Conservation (phyloP, 2,113 vertebrate species). For the Notiomystis cincta region DNA sequence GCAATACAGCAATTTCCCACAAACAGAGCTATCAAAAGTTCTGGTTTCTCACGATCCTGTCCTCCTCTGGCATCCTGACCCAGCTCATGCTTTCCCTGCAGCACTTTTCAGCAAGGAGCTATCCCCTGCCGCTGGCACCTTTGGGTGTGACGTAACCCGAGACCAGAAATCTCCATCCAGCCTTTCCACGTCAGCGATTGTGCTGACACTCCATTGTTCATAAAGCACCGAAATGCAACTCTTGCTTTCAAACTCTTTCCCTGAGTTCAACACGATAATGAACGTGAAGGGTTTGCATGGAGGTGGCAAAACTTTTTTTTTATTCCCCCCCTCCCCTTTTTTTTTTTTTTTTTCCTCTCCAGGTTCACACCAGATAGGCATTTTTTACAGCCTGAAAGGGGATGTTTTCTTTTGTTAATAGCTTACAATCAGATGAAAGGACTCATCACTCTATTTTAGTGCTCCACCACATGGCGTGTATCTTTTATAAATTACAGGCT, state of each 20-base stretch:
- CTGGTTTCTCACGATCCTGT: background rate
- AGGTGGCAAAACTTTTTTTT: conserved; percentile 67
- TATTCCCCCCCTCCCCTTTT: accelerated
- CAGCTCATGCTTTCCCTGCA: background rate
- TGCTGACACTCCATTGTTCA: conserved; percentile 57
- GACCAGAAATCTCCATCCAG: conserved; percentile 22
- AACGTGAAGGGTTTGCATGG: conserved; percentile 61
- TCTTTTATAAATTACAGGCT: conserved; percentile 88
- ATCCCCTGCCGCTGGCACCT: conserved; percentile 57
- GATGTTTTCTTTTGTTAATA: conserved; percentile 88
- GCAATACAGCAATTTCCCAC: background rate
- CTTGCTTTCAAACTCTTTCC: conserved; percentile 65
- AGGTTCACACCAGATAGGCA: conserved; percentile 82
- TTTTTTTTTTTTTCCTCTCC: conserved; percentile 41
- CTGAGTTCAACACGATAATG: conserved; percentile 68
- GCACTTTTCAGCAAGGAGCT: conserved; percentile 4
- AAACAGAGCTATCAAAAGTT: background rate
- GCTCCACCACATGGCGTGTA: conserved; percentile 82
- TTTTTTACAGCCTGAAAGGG: conserved; percentile 82
- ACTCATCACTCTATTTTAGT: conserved; percentile 83
- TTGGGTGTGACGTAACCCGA: background rate
- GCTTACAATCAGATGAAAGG: conserved; percentile 88
- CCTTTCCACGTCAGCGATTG: conserved; percentile 61
- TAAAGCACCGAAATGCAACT: conserved; percentile 73
- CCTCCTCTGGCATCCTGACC: conserved; percentile 1